A percentile compares a stretch with the other conserved stretches of the same genome.
Evolutionary conservation across 2,113 vertebrate species (phyloP).

Genomic region (Acrocephalus kingi): DNA sequence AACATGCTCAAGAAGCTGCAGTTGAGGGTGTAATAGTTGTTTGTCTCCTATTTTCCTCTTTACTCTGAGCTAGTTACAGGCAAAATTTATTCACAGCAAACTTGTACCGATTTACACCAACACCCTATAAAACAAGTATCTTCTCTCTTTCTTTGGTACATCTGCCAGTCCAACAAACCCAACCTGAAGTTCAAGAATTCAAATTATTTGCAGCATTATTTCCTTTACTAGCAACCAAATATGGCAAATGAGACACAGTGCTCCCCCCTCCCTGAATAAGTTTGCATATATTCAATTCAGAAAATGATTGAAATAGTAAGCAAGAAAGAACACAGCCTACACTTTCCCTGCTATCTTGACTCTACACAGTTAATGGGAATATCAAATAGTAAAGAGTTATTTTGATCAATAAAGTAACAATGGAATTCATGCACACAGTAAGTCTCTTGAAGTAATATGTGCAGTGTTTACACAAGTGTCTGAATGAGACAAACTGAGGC

Average conservation of each 20-base stretch:
- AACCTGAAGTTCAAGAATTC: constrained; percentile 52
- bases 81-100: not conserved
- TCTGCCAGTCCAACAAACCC: not conserved
- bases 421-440: not conserved
- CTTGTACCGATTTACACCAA: not conserved
- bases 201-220: constrained; percentile 1
- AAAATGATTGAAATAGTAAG: not conserved
- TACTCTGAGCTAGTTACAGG: not conserved
- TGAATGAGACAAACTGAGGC: not conserved
- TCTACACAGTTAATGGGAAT: not conserved
- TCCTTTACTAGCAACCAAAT: not conserved
- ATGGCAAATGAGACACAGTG: not conserved
- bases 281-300: not conserved
- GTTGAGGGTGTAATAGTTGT: not conserved
- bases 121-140: not conserved
- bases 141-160: not conserved
- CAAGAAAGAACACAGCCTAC: not conserved
- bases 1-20: not conserved
- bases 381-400: constrained; percentile 1
- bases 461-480: constrained; percentile 4
- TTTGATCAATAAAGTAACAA: constrained; percentile 37
- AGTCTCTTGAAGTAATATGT: not conserved
- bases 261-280: not conserved
- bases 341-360: not conserved
- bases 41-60: not conserved